Evolutionary conservation across 2,888 invertebrate species (phyloP).

Genomic region (Odontocerum albicorne): DNA sequence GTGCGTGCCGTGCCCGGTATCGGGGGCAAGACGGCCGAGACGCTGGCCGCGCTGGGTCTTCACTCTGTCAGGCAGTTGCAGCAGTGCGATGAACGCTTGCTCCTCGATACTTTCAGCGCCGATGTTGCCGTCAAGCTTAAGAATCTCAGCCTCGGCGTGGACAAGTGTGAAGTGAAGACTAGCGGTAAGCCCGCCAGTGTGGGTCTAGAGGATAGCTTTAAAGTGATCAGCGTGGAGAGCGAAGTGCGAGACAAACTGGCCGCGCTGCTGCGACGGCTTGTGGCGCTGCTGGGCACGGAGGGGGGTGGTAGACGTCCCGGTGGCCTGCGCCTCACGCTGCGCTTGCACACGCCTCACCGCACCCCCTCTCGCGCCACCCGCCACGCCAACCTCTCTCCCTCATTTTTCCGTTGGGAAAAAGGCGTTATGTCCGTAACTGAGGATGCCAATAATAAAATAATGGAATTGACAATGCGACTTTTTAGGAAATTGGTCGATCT

Average conservation of each 20-base stretch:
- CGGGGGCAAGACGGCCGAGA: conserved; percentile 69
- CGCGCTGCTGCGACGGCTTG: conserved; percentile 67
- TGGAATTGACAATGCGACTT: conserved; percentile 71
- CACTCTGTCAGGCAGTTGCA: conserved; percentile 69
- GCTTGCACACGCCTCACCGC: conserved; percentile 70
- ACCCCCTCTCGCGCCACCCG: conserved; percentile 72
- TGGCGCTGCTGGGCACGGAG: conserved; percentile 70
- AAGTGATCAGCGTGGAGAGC: conserved; percentile 68
- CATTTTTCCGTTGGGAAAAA: conserved; percentile 57
- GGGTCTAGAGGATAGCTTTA: conserved; percentile 78
- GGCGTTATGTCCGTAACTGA: conserved; percentile 55
- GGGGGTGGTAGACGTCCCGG: conserved; percentile 81
- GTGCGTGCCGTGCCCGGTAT: conserved; percentile 74
- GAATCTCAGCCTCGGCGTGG: conserved; percentile 74
- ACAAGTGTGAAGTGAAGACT: conserved; percentile 69
- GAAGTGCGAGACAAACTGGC: conserved; percentile 75
- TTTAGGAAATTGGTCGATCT: conserved; percentile 74
- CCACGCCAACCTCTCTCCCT: conserved; percentile 72
- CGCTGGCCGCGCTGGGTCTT: conserved; percentile 59
- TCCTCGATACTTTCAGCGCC: conserved; percentile 66
- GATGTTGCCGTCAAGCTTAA: conserved; percentile 71
- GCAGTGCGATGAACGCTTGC: conserved; percentile 57
- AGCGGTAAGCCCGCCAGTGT: conserved; percentile 78
- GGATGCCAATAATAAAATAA: conserved; percentile 64
- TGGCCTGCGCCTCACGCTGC: conserved; percentile 71